phyloP scores from a whole-genome alignment of 2,888 invertebrate species.

The Ernsta delagoae region DNA sequence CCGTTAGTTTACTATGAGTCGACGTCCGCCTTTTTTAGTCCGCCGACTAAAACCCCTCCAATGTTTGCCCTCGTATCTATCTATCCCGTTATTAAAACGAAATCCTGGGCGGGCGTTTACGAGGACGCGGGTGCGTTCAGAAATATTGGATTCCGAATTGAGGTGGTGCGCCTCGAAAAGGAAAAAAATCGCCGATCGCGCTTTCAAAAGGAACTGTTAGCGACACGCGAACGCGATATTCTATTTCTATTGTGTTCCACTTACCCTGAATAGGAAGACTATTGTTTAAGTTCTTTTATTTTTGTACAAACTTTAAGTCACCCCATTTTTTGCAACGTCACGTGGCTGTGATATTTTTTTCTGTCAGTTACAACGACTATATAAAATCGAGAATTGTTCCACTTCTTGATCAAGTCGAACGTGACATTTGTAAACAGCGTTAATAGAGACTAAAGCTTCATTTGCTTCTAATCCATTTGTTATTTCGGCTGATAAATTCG shows the following conservation, averaged over 20 bases:
- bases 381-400: no score
- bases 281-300: constrained; percentile 15
- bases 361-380: no score
- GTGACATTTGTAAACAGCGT: not conserved
- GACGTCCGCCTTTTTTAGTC: constrained; percentile 45
- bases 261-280: constrained; percentile 25
- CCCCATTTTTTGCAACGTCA: not conserved
- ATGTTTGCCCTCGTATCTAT: constrained; percentile 51
- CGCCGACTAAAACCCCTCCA: constrained; percentile 47
- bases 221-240: constrained; percentile 32
- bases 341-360: not conserved
- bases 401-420: no score
- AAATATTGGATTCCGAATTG: constrained; percentile 52
- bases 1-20: constrained; percentile 46
- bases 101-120: constrained; percentile 46
- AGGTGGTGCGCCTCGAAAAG: constrained; percentile 35
- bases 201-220: constrained; percentile 37
- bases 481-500: not conserved
- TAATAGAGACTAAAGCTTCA: not conserved
- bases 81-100: constrained; percentile 55
- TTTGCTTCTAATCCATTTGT: not conserved
- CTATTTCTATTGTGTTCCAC: constrained; percentile 32
- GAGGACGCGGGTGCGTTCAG: constrained; percentile 44
- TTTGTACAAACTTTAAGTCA: not conserved
- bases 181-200: constrained; percentile 32